These are phyloP conservation scores for Gavialis gangeticus DNA, from an alignment of 2,113 vertebrate species.

Conservation along the genomic window DNA sequence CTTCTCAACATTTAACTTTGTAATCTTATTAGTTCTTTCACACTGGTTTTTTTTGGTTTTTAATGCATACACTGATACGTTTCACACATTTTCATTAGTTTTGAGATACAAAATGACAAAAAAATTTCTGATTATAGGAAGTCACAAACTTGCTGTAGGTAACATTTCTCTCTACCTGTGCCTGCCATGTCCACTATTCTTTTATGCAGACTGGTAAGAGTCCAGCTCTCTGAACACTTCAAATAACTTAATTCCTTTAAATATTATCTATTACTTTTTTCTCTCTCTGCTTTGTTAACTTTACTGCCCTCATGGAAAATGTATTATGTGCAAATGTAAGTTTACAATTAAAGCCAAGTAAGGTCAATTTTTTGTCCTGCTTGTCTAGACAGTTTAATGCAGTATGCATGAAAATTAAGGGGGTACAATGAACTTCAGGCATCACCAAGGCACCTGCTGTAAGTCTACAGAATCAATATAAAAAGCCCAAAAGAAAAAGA, in stretches of 20 bases:
- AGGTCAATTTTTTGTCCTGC: not conserved
- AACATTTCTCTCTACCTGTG: not conserved
- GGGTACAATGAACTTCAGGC: not conserved
- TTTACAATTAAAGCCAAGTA: not conserved
- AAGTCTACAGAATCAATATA: not conserved
- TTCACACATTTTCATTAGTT: not conserved
- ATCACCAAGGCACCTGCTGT: not conserved
- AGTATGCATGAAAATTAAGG: not conserved
- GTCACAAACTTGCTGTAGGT: not conserved
- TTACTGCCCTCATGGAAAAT: no score
- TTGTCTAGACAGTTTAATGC: not conserved
- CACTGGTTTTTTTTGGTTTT: not conserved
- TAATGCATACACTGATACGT: accelerated
- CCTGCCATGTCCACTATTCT: not conserved
- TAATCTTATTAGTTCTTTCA: no score
- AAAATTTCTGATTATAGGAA: constrained; percentile 5
- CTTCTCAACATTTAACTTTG: no score
- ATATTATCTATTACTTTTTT: not conserved
- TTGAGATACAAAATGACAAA: accelerated
- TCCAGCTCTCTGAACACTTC: not conserved
- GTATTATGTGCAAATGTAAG: not conserved
- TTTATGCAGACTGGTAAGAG: not conserved
- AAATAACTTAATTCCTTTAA: not conserved
- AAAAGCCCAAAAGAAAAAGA: not conserved
- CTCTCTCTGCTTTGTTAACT: no score